These are phyloP conservation scores for Cercopithecus mona DNA, from an alignment of 2,113 vertebrate species.

Conservation along the genomic window DNA sequence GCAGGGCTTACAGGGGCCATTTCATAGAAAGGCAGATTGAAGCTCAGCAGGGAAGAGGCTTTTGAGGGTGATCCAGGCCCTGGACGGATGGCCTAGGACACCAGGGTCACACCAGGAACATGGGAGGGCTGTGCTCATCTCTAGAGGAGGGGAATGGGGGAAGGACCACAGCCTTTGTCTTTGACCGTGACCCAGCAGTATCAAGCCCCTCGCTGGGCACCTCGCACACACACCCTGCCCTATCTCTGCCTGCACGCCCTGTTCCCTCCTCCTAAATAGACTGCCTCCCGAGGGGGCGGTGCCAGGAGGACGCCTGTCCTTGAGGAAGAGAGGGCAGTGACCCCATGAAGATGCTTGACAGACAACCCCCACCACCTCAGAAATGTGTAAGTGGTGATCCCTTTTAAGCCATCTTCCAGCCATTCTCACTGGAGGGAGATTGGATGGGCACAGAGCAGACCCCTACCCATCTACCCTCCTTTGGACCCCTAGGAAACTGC, in stretches of 20 bases:
- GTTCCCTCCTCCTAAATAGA: background rate
- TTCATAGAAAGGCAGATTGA: background rate
- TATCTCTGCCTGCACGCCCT: background rate
- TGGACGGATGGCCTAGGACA: background rate
- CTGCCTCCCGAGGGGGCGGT: background rate
- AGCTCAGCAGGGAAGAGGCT: background rate
- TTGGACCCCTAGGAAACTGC: background rate
- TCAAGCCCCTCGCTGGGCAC: accelerated
- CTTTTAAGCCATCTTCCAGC: background rate
- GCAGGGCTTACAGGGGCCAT: background rate
- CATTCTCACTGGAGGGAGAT: background rate
- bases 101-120: background rate
- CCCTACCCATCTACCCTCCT: background rate
- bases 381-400: background rate
- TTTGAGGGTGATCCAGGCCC: background rate
- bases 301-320: background rate
- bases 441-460: background rate
- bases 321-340: background rate
- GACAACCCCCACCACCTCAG: background rate
- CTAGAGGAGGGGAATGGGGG: too few relatives aligned
- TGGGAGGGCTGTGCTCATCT: background rate
- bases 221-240: background rate
- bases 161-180: background rate
- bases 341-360: background rate
- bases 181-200: background rate